Conservation (phyloP, 2,888 invertebrate species). For the Phortica magna region DNA sequence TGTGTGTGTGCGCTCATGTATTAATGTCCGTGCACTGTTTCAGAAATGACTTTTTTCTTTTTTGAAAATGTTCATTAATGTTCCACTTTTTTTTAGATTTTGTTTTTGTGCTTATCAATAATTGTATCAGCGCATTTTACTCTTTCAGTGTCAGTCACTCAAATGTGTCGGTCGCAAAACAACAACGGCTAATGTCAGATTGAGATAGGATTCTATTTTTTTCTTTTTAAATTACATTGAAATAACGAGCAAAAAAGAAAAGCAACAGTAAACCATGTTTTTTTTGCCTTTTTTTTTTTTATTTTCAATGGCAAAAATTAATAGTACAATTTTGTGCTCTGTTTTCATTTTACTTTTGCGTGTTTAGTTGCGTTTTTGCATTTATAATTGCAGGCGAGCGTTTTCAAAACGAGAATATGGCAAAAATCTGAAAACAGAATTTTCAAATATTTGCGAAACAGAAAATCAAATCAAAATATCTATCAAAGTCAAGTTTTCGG, state of each 20-base stretch:
- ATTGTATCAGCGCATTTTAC: constrained; percentile 63
- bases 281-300: not conserved
- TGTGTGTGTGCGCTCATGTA: constrained; percentile 37
- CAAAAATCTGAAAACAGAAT: not conserved
- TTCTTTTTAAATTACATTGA: not conserved
- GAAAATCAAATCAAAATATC: not conserved
- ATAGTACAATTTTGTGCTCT: constrained; percentile 3
- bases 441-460: not conserved
- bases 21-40: no score
- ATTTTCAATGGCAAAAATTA: constrained; percentile 19
- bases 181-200: constrained; percentile 51
- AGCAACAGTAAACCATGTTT: not conserved
- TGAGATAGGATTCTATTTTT: constrained; percentile 21
- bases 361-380: constrained; percentile 23
- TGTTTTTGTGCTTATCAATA: constrained; percentile 52
- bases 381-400: constrained; percentile 17
- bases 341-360: constrained; percentile 20
- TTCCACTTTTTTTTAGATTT: constrained; percentile 38
- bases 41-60: no score
- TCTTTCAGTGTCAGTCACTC: constrained; percentile 25
- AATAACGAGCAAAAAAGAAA: not conserved
- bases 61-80: constrained; percentile 34
- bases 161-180: constrained; percentile 23
- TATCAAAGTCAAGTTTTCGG: not conserved
- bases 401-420: not conserved